Evolutionary conservation across 2,888 invertebrate species (phyloP).

Genomic region (Trichopria drosophilae): DNA sequence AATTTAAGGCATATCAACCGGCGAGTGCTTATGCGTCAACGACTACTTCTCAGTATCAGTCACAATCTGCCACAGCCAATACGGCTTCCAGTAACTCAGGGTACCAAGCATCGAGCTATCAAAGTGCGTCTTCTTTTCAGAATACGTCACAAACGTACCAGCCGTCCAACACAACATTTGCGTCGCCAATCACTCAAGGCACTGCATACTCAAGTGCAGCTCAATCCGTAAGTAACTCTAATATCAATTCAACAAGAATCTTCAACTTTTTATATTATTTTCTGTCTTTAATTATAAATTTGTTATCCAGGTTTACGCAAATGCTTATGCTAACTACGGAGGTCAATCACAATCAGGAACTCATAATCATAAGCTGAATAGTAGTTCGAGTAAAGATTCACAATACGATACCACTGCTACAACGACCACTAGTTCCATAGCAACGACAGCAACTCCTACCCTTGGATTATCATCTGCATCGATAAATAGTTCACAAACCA

Average conservation of each 20-base stretch:
- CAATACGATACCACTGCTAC: slow-evolving; percentile 53
- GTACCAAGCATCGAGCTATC: slow-evolving; percentile 52
- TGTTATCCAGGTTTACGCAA: slow-evolving; percentile 47
- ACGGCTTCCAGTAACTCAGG: slow-evolving; percentile 50
- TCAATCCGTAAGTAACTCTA: slow-evolving; percentile 47
- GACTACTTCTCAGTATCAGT: slow-evolving; percentile 54
- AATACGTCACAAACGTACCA: slow-evolving; percentile 54
- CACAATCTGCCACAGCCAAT: slow-evolving; percentile 50
- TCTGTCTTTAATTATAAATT: neutral
- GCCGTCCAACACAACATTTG: slow-evolving; percentile 52
- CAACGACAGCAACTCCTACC: slow-evolving; percentile 49
- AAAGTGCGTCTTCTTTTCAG: slow-evolving; percentile 53
- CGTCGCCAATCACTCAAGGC: slow-evolving; percentile 53
- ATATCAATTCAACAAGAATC: slow-evolving; percentile 1
- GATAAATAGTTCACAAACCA: slow-evolving; percentile 53
- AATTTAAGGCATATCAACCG: slow-evolving; percentile 50
- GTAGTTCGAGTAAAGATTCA: slow-evolving; percentile 50
- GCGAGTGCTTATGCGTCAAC: slow-evolving; percentile 51
- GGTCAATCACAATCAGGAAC: slow-evolving; percentile 50
- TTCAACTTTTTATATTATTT: neutral
- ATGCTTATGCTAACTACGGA: slow-evolving; percentile 50
- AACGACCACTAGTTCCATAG: slow-evolving; percentile 50
- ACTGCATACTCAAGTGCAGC: slow-evolving; percentile 52
- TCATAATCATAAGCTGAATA: slow-evolving; percentile 54
- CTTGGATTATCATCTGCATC: slow-evolving; percentile 52